Evolutionary conservation across 2,888 invertebrate genomes (phyloP), one percentile per base, ranked within the genome.

Genomic region (Chrysotoxum bicinctum): DNA sequence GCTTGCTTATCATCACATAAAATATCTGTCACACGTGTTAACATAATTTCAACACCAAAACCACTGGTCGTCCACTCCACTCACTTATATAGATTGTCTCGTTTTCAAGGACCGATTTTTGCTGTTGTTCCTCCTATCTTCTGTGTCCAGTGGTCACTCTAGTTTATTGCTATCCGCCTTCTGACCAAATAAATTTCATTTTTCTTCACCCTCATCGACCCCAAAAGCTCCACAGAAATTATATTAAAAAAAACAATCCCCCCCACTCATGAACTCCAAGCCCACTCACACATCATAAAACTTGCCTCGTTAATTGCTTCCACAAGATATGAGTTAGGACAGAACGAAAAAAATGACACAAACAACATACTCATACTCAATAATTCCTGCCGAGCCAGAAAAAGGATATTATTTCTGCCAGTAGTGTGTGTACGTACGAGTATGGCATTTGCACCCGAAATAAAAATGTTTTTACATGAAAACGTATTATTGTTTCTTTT

Each of bases 301-400:
- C 43, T 75, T 74, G 75, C 64, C 66, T 52, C 66, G 80, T 84
- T 84, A 84, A 84, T 84, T 84, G 84, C 70, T 84, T 80, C 72
- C 80, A 80, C 70, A 75, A 75, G 84, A 84, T 70, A 84, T 80
- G 75, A 84, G 70, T 84, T 84, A 76, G 54, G 60, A 75, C 72
- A 37, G 6, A 45, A 56, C 0, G 26, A n/a, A 50, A 50, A 50
- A 50, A 50, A 48, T 16, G 12, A 32, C 52, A 35, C 43, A 19
- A 64, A 45, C 45, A 30, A 45, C 7, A 50, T 14, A 62, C 35
- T 19, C 40, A 52, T n/a, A 30, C 35, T n/a, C 50, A 68, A 45
- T 32, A 23, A 68, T 21, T 52, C 23, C 50, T 50, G 50, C 14
- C 32, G 35, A 30, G 6, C 14, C 12, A 21, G 23, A 12, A 76